phyloP scores from a whole-genome alignment of 2,113 vertebrate species.

The Spheniscus mendiculus region DNA sequence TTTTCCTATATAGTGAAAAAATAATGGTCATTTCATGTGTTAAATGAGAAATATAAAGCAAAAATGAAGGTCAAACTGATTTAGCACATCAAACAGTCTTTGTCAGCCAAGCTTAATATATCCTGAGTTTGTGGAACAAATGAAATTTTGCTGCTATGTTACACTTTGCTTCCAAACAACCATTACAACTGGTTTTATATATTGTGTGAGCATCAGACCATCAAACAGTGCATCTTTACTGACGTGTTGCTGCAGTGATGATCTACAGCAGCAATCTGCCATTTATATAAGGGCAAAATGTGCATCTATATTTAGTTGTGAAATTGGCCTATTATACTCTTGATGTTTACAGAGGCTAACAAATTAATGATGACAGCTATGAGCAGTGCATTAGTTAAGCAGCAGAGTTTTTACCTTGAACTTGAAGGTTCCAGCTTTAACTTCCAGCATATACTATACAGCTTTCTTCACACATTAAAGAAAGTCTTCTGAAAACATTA shows the following conservation, averaged over 20 bases:
- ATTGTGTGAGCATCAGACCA: constrained; percentile 89
- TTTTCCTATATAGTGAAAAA: constrained; percentile 70
- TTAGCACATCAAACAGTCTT: constrained; percentile 87
- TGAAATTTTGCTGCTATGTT: constrained; percentile 89
- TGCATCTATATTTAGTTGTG: constrained; percentile 89
- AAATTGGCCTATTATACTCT: constrained; percentile 89
- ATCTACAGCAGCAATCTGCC: constrained; percentile 87
- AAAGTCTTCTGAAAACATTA: constrained; percentile 43
- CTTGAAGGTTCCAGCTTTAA: constrained; percentile 79
- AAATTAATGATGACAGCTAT: constrained; percentile 88
- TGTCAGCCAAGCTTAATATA: constrained; percentile 87
- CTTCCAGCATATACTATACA: constrained; percentile 48
- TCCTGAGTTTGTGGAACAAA: constrained; percentile 93
- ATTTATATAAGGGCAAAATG: constrained; percentile 86
- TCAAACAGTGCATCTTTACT: constrained; percentile 87
- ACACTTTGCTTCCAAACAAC: constrained; percentile 89
- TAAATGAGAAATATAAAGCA: constrained; percentile 89
- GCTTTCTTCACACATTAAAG: constrained; percentile 63
- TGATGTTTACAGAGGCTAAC: constrained; percentile 87
- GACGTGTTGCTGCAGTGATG: constrained; percentile 79
- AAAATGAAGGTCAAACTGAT: constrained; percentile 92
- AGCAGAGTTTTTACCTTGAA: constrained; percentile 80
- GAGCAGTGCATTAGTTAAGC: constrained; percentile 83
- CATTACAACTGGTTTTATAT: constrained; percentile 90
- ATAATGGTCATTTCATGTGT: constrained; percentile 83